Evolutionary conservation across 2,888 invertebrate species (phyloP).

Genomic region (Andrena fulva): DNA sequence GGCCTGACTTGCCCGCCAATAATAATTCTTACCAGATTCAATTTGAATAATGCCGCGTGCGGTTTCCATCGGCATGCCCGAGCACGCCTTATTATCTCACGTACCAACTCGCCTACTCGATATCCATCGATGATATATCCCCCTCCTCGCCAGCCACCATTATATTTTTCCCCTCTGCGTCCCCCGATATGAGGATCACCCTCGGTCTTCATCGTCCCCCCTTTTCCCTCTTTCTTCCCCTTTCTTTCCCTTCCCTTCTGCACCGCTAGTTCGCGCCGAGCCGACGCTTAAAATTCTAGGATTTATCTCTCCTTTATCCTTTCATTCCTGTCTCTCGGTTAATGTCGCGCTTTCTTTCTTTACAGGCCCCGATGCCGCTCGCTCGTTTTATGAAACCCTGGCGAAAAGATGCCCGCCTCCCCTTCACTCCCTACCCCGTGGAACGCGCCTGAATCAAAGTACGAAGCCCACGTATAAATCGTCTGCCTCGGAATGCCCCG

Average conservation of each 20-base stretch:
- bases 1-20: conserved; percentile 79
- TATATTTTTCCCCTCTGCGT: conserved; percentile 70
- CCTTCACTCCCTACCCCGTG: too few relatives aligned
- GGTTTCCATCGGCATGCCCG: conserved; percentile 82
- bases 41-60: conserved; percentile 84
- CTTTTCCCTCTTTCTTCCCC: conserved; percentile 16
- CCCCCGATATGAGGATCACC: conserved; percentile 53
- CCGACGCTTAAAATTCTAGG: conserved; percentile 62
- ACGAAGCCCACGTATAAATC: conserved; percentile 6
- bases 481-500: conserved; percentile 10
- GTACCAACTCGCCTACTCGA: conserved; percentile 82
- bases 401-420: not conserved
- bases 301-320: conserved; percentile 67
- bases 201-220: conserved; percentile 31
- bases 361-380: not conserved
- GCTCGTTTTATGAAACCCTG: conserved; percentile 39
- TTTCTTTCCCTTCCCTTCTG: conserved; percentile 22
- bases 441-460: not conserved
- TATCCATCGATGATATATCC: conserved; percentile 79
- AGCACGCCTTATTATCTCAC: conserved; percentile 84
- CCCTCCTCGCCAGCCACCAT: conserved; percentile 66
- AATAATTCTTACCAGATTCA: conserved; percentile 84
- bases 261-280: conserved; percentile 45
- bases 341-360: conserved; percentile 32
- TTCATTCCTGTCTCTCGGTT: conserved; percentile 47